Conservation (phyloP, 2,888 invertebrate species). For the Syrista parreyssii region DNA sequence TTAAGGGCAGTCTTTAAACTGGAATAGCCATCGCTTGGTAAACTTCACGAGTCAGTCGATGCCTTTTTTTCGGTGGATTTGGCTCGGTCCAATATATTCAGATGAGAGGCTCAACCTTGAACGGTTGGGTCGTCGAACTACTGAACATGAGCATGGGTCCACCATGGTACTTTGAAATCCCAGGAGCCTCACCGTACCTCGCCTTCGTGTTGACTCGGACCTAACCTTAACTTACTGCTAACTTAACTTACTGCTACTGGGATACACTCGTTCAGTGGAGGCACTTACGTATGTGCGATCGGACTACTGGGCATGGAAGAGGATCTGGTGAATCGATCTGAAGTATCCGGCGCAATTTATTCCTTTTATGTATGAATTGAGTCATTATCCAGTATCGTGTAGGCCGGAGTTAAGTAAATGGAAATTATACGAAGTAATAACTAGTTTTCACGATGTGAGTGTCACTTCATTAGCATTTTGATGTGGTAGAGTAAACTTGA, state of each 20-base stretch:
- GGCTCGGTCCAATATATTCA: constrained; percentile 47
- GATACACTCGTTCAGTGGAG: not conserved
- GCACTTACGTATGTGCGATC: not conserved
- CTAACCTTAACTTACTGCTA: not conserved
- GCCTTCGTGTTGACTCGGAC: constrained; percentile 7
- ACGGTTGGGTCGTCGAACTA: constrained; percentile 57
- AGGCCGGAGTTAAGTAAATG: not conserved
- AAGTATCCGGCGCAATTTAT: not conserved
- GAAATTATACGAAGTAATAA: not conserved
- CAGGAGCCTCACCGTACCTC: constrained; percentile 20
- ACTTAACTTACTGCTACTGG: not conserved
- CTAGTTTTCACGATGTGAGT: not conserved
- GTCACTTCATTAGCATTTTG: not conserved
- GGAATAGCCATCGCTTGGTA: constrained; percentile 2
- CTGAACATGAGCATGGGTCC: constrained; percentile 25
- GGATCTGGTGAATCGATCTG: not conserved
- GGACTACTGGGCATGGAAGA: not conserved
- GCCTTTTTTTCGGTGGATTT: constrained; percentile 43
- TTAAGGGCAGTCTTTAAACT: not conserved
- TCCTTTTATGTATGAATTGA: not conserved
- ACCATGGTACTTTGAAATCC: constrained; percentile 23
- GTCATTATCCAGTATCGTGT: not conserved
- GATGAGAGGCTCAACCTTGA: constrained; percentile 54
- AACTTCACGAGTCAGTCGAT: constrained; percentile 7
- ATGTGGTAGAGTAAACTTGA: not conserved